Conservation (phyloP, 1,140 invertebrate genomes). For the Drosophila funebris region DNA sequence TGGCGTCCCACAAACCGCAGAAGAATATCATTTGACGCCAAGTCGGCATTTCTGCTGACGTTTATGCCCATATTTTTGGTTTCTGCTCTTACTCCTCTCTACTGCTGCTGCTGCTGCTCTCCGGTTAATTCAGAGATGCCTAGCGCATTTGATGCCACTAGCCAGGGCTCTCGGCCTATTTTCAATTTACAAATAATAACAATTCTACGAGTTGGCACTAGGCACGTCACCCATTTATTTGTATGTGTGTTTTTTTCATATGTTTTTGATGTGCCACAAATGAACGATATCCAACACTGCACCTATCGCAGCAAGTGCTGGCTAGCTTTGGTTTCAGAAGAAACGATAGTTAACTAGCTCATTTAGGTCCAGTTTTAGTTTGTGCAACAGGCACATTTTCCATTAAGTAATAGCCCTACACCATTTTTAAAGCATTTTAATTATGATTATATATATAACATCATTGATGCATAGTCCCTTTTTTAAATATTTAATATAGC, state of each 20-base stretch:
- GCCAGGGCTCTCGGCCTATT: slow-evolving; percentile 19
- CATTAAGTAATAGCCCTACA: too few species aligned
- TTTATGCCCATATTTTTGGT: slow-evolving; percentile 90
- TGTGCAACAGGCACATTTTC: too few species aligned
- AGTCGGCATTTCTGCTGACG: slow-evolving; percentile 91
- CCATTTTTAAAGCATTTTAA: background rate
- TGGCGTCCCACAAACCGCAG: slow-evolving; percentile 91
- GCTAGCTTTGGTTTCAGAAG: background rate
- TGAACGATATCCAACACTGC: slow-evolving; percentile 24
- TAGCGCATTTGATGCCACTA: slow-evolving; percentile 34
- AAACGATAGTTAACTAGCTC: background rate
- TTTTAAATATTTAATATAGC: too few species aligned
- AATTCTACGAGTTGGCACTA: slow-evolving; percentile 45
- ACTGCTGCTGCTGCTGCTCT: slow-evolving; percentile 32
- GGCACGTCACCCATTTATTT: slow-evolving; percentile 53
- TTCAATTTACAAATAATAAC: slow-evolving; percentile 47
- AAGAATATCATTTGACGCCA: slow-evolving; percentile 92
- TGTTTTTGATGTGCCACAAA: slow-evolving; percentile 35
- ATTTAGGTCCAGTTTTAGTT: background rate
- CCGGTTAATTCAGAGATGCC: slow-evolving; percentile 1
- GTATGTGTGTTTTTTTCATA: slow-evolving; percentile 43
- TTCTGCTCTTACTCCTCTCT: background rate
- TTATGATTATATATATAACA: too few species aligned
- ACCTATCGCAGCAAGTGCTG: slow-evolving; percentile 17
- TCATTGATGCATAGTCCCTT: too few species aligned